These are phyloP conservation scores for Noctua pronuba DNA, from an alignment of 2,888 invertebrate genomes.

Conservation along the genomic window DNA sequence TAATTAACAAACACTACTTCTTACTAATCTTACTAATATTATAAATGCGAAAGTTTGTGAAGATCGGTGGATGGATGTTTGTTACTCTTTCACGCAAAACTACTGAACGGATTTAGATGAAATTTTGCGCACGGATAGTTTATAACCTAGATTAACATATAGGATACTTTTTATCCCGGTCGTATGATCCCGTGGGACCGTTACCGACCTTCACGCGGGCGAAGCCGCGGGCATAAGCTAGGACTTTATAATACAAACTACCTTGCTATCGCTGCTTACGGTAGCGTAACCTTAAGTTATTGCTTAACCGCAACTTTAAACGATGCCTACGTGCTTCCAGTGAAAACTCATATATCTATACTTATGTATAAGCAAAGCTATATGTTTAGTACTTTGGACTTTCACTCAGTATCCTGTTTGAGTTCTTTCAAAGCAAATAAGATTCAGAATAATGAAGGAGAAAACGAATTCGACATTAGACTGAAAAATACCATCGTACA, in stretches of 20 bases:
- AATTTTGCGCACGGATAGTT: too few species aligned
- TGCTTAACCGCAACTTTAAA: slow-evolving; percentile 43
- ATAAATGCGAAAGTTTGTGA: too few species aligned
- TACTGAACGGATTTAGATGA: too few species aligned
- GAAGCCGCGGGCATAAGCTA: too few species aligned
- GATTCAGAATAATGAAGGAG: not conserved
- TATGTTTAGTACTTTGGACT: slow-evolving; percentile 23
- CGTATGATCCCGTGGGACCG: too few species aligned
- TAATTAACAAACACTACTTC: slow-evolving; percentile 8
- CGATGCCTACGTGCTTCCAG: slow-evolving; percentile 36
- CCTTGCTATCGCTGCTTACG: slow-evolving; percentile 9
- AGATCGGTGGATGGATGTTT: too few species aligned
- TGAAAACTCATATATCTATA: not conserved
- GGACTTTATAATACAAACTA: not conserved
- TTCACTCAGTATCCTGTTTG: slow-evolving; percentile 33
- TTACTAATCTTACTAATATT: too few species aligned
- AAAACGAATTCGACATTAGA: not conserved
- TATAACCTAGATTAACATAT: too few species aligned
- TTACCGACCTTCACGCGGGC: too few species aligned
- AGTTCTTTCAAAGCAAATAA: not conserved
- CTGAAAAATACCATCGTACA: not conserved
- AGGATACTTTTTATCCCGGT: too few species aligned
- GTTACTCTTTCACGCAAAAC: too few species aligned
- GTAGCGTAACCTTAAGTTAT: slow-evolving; percentile 42
- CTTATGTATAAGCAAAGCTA: not conserved